Evolutionary conservation across 2,888 invertebrate genomes (phyloP).

Genomic region (Trissolcus brochymenae): DNA sequence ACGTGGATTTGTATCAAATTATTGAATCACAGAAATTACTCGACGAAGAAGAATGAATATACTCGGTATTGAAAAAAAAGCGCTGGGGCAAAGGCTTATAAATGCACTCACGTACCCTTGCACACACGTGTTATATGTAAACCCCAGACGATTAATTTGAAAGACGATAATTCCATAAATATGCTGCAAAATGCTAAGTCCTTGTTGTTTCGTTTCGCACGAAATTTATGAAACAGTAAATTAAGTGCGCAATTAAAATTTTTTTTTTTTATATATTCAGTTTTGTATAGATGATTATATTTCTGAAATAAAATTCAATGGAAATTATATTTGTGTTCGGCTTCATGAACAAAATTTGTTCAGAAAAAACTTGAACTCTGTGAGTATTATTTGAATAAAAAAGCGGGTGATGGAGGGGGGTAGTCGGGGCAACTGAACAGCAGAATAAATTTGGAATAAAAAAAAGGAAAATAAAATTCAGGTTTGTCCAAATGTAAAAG

Average conservation of each 20-base stretch:
- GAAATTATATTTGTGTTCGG: no score
- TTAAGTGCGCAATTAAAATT: no score
- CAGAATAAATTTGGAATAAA: no score
- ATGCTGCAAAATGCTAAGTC: neutral
- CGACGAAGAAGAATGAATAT: constrained; percentile 17
- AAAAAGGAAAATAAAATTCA: constrained; percentile 21
- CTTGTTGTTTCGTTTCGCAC: neutral
- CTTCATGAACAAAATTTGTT: no score
- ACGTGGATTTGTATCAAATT: constrained; percentile 19
- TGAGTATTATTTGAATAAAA: no score
- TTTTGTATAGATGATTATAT: no score
- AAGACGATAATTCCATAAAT: constrained; percentile 15
- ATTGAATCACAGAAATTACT: constrained; percentile 15
- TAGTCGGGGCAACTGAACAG: no score
- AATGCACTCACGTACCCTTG: neutral
- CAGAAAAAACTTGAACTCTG: no score
- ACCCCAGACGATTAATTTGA: constrained; percentile 11
- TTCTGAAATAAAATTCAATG: no score
- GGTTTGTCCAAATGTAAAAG: constrained; percentile 16
- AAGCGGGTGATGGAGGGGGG: no score
- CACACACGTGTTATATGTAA: neutral
- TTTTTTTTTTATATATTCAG: no score
- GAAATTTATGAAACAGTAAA: neutral
- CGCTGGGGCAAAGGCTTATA: neutral
- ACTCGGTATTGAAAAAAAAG: constrained; percentile 20